These are phyloP conservation scores for Drosophila parthenogenetica DNA, from an alignment of 2,888 invertebrate genomes.

Conservation along the genomic window DNA sequence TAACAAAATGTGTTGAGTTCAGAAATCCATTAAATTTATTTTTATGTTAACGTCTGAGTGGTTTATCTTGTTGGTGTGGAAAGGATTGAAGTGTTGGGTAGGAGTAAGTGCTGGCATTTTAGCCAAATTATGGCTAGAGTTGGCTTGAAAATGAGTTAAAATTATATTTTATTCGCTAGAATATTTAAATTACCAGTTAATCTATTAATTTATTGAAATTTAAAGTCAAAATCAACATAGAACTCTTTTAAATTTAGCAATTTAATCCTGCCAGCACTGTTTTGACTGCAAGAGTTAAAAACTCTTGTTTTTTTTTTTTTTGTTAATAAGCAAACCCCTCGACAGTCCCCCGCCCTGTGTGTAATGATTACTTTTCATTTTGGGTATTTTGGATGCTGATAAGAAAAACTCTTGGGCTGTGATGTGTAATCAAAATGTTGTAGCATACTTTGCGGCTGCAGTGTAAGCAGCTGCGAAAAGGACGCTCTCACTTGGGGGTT, in stretches of 20 bases:
- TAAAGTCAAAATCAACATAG: too few relatives aligned
- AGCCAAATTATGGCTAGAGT: not conserved
- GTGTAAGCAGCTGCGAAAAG: conserved; percentile 47
- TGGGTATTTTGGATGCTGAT: conserved; percentile 25
- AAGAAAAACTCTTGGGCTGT: conserved; percentile 29
- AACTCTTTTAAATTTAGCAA: not conserved
- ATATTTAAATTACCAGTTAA: too few relatives aligned
- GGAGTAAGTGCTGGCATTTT: not conserved
- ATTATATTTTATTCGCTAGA: too few relatives aligned
- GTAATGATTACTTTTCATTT: conserved; percentile 41
- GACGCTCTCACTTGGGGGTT: conserved; percentile 17
- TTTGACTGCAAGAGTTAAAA: not conserved
- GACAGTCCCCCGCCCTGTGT: not conserved
- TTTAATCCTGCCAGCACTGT: not conserved
- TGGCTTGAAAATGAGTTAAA: too few relatives aligned
- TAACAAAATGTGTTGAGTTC: conserved; percentile 3
- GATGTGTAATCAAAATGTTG: conserved; percentile 38
- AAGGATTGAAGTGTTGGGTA: not conserved
- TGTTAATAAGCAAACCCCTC: conserved; percentile 23
- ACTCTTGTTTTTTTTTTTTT: not conserved
- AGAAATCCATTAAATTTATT: conserved; percentile 18
- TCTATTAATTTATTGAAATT: too few relatives aligned
- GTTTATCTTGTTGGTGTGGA: conserved; percentile 25
- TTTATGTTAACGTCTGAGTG: conserved; percentile 22
- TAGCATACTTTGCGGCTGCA: conserved; percentile 51